A percentile compares a stretch with the other conserved stretches of the same genome.
These are phyloP conservation scores for Drosophila kokeensis DNA, from an alignment of 2,888 invertebrate genomes.

Conservation along the genomic window DNA sequence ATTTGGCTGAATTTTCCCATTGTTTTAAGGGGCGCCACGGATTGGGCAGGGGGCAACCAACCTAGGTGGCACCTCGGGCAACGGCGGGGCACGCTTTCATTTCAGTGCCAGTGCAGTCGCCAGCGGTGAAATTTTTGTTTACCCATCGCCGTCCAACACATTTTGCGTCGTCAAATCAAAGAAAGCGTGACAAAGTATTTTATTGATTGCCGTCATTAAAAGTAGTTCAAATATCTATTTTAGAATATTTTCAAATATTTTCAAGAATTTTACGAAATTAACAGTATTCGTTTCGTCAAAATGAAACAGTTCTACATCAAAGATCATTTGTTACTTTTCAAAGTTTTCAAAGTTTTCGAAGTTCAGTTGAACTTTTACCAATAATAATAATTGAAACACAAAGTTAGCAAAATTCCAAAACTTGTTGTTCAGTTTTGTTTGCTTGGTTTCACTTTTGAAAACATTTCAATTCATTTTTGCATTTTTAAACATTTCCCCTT, in stretches of 20 bases:
- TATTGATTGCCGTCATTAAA: constrained; percentile 55
- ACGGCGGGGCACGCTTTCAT: not conserved
- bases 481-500: constrained; percentile 21
- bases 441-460: not conserved
- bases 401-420: not conserved
- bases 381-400: not conserved
- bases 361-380: not conserved
- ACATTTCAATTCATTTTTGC: not conserved
- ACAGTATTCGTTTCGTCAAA: too few relatives aligned
- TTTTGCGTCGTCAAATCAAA: constrained; percentile 69
- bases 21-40: constrained; percentile 38
- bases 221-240: constrained; percentile 36
- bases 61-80: too few relatives aligned
- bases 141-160: constrained; percentile 66
- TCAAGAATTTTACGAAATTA: not conserved
- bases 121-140: constrained; percentile 57
- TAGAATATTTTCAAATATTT: not conserved
- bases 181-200: constrained; percentile 36
- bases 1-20: constrained; percentile 56
- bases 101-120: constrained; percentile 19
- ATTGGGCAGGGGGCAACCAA: not conserved
- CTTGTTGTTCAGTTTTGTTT: not conserved
- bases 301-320: not conserved
- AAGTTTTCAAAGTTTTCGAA: not conserved
- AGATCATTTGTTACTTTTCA: not conserved